Evolutionary conservation across 2,113 vertebrate species (phyloP), one percentile per base, ranked within the genome.

Genomic region (Eudyptes chrysolophus): DNA sequence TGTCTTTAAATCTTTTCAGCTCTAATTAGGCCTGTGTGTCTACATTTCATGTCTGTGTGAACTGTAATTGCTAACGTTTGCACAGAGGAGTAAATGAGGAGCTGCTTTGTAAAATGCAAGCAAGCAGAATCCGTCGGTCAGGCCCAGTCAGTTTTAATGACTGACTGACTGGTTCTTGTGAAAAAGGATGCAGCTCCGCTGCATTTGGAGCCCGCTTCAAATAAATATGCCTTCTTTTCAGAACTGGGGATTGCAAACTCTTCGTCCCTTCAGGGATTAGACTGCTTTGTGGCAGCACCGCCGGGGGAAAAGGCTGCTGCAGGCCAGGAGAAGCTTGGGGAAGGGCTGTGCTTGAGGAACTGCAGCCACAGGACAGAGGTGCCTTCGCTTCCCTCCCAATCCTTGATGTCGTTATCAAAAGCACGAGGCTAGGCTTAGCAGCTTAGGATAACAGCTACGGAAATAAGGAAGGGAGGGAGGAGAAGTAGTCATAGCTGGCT

Each of bases 1-100:
- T 95, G 54, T 74, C 91, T 89, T 83, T 89, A 83, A 95, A 95
- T 84, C 51, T 87, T 93, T 92, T 87, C 68, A 85, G 68, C 52
- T 88, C 52, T 92, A 95, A 96, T 97, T 97, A 95, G 89, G 75
- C 58, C 70, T 42, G 75, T 2, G 11, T 89, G 77, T 68, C 68
- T 83, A 52, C 11, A 27, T 89, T 83, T 94, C 48, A 62, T 62
- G 66, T 94, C 83, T 69, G 4, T 57, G 72, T 57, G 76, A 92
- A 68, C 68, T 79, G 62, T 81, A 94, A 90, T 88, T 90, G 94
- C 68, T 54, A 66, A 30, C 1, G 13, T 88, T 93, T 80, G 55
- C 89, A 65, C 27, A 40, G 61, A 87, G 77, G 60, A 90, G 82
- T 70, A 68, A 85, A 77, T 4, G n/a, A 84, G 81, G 80, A 90